Percentiles rank a stretch among this genome's conserved stretches.
Conservation (phyloP, 2,797 vertebrate genomes). For the Morelia viridis region DNA sequence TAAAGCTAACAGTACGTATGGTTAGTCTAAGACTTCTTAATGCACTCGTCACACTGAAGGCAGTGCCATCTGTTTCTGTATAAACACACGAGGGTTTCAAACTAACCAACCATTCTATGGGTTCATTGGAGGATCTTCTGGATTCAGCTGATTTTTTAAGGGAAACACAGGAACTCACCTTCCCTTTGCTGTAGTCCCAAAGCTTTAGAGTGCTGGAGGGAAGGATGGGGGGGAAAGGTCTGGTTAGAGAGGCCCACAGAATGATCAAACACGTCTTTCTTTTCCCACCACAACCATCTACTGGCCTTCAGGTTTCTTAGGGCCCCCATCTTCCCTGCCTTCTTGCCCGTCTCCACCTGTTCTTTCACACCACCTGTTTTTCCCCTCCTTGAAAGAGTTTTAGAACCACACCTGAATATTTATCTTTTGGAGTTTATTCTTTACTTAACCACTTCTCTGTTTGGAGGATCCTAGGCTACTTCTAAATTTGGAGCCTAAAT, state of each 20-base stretch:
- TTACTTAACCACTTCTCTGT: background rate
- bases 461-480: background rate
- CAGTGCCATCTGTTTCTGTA: too few relatives aligned
- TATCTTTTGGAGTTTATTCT: background rate
- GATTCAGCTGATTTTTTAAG: background rate
- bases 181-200: conserved; percentile 99
- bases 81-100: too few relatives aligned
- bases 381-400: background rate
- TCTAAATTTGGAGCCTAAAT: background rate
- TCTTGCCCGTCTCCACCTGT: background rate
- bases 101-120: background rate
- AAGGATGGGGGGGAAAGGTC: background rate
- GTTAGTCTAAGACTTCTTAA: background rate
- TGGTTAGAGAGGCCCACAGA: background rate
- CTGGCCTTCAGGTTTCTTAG: background rate
- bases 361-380: background rate
- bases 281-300: background rate
- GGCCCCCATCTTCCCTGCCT: background rate
- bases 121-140: too few relatives aligned
- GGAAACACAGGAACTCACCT: conserved; percentile 74
- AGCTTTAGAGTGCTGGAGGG: conserved; percentile 91
- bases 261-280: too few relatives aligned
- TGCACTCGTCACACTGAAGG: background rate
- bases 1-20: background rate
- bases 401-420: background rate